Conservation (phyloP, 1,140 invertebrate genomes). For the Euura lappo region DNA sequence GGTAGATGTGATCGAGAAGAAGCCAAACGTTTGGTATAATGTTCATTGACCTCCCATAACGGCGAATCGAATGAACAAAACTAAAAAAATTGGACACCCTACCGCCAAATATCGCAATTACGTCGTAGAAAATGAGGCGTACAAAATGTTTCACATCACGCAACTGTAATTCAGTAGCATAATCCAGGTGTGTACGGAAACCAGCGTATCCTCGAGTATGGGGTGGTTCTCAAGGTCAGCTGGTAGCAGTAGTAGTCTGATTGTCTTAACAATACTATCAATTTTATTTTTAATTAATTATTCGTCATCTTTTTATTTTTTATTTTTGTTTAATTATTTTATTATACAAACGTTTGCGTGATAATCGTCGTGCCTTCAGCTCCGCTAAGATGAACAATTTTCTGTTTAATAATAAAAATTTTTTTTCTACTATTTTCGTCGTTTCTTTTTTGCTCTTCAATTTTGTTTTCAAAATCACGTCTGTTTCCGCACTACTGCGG, state of each 20-base stretch:
- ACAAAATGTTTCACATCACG: conserved; percentile 31
- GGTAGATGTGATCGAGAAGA: background rate
- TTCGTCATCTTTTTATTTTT: conserved; percentile 21
- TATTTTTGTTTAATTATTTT: background rate
- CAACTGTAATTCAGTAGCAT: conserved; percentile 8
- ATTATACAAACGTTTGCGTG: background rate
- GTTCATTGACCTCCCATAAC: background rate
- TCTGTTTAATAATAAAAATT: background rate
- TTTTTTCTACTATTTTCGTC: too few relatives aligned
- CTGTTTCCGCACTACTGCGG: background rate
- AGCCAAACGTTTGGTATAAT: background rate
- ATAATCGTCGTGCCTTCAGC: background rate
- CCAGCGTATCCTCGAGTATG: background rate
- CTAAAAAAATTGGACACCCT: background rate
- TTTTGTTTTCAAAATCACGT: background rate
- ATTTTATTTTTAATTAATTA: conserved; percentile 43
- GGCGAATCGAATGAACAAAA: background rate
- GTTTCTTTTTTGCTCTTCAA: background rate
- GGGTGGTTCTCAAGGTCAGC: conserved; percentile 23
- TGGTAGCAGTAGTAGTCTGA: conserved; percentile 57
- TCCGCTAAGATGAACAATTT: background rate
- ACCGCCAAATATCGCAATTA: conserved; percentile 2
- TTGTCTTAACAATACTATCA: conserved; percentile 61
- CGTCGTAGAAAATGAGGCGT: conserved; percentile 44
- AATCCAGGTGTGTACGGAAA: background rate